Evolutionary conservation across 2,113 vertebrate genomes (phyloP), one percentile per base, ranked within the genome.

Genomic region (Nycticryphes semicollaris): DNA sequence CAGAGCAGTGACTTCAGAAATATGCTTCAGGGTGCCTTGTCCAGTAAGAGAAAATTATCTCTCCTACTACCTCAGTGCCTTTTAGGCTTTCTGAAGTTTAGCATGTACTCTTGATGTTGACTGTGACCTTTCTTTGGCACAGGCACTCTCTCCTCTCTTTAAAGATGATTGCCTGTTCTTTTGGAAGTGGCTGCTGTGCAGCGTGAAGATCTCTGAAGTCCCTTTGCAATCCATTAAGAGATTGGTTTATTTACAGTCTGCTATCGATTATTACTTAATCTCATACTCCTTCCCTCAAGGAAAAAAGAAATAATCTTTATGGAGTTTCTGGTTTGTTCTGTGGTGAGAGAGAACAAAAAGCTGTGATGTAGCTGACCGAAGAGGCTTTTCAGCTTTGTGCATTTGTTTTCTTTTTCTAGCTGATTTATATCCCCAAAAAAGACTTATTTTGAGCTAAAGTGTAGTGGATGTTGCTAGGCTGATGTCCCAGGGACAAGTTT

Each of bases 191-290:
- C 60, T 78, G 56, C 51, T 2, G 0, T 64, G 72, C 60, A 90
- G 60, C 8, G 15, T 16, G 74, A 78, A 77, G 73, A 70, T 18
- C 21, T 78, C 56, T 35, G 21, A 96, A 84, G 45, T 84, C 80
- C 28, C 77, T 77, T 86, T 93, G 37, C 60, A 89, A 89, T 84
- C 51, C 66, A 77, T 88, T 86, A 78, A 87, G 48, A 86, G 48
- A 84, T 95, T 78, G 80, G 64, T 89, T 94, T 93, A 87, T 94
- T 93, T 90, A 88, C 79, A 74, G 59, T 62, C 64, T 88, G 72
- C 43, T 93, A 87, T 93, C 92, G 90, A 94, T 93, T 95, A 96
- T 96, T 93, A 83, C 68, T 96, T 95, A 79, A 80, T 95, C 70
- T 90, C 77, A 88, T n/a, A 41, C 56, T 77, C 86, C 41, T 84